Percentiles rank a stretch among this genome's conserved stretches.
phyloP scores from a whole-genome alignment of 2,888 invertebrate genomes.

The Lithodes maja region DNA sequence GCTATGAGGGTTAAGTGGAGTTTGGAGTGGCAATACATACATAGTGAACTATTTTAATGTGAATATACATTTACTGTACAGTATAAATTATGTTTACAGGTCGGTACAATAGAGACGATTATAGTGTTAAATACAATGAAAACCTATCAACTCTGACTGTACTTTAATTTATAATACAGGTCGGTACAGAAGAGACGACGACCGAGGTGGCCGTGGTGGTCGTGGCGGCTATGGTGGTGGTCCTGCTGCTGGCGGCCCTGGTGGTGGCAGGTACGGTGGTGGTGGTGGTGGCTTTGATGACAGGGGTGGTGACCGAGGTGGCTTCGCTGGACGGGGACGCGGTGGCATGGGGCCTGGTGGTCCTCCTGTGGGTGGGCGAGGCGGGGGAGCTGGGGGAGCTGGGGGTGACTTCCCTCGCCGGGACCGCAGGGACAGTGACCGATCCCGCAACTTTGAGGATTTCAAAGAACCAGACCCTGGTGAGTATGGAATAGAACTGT shows the following conservation, averaged over 20 bases:
- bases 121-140: too few species aligned
- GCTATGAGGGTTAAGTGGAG: too few species aligned
- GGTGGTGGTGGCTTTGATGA: slow-evolving; percentile 63
- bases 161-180: slow-evolving; percentile 21
- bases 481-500: slow-evolving; percentile 71
- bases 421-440: slow-evolving; percentile 71
- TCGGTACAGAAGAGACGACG: slow-evolving; percentile 59
- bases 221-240: slow-evolving; percentile 63
- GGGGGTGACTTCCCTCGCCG: slow-evolving; percentile 72
- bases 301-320: slow-evolving; percentile 67
- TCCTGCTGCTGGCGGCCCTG: slow-evolving; percentile 62
- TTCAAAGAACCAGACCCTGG: slow-evolving; percentile 76
- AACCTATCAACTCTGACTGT: background rate
- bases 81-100: too few species aligned
- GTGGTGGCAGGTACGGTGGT: slow-evolving; percentile 60
- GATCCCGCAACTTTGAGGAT: slow-evolving; percentile 73
- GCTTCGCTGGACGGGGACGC: slow-evolving; percentile 45
- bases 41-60: too few species aligned
- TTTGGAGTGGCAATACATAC: too few species aligned
- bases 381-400: slow-evolving; percentile 71
- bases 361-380: slow-evolving; percentile 70
- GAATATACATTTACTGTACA: too few species aligned
- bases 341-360: slow-evolving; percentile 70
- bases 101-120: too few species aligned
- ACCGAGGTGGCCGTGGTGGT: slow-evolving; percentile 62